These are phyloP conservation scores for Lutjanus campechanus DNA, from an alignment of 2,797 vertebrate genomes.

Conservation along the genomic window DNA sequence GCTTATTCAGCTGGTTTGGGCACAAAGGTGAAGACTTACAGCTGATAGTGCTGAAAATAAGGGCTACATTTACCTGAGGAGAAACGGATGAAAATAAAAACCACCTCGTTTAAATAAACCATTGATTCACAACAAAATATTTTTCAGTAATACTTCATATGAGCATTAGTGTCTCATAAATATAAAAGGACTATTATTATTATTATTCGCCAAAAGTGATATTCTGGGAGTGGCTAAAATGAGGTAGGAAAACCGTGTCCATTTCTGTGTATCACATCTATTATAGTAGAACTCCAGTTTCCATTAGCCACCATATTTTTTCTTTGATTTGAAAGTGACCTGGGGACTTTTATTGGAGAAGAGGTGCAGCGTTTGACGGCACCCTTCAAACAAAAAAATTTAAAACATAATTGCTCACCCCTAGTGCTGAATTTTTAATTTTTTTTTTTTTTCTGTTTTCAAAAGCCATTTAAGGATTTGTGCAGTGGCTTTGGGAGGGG, in stretches of 20 bases:
- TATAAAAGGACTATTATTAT: neutral
- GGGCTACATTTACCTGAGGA: neutral
- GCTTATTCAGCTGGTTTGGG: slow-evolving; percentile 34
- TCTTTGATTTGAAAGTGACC: slow-evolving; percentile 10
- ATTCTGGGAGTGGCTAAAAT: neutral
- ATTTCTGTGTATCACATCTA: neutral
- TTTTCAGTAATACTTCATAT: neutral
- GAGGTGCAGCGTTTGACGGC: neutral
- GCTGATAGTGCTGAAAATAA: slow-evolving; percentile 33
- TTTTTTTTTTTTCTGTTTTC: slow-evolving; percentile 6
- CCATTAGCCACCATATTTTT: slow-evolving; percentile 4
- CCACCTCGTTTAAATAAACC: neutral
- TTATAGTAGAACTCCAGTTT: slow-evolving; percentile 5
- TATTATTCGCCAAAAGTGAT: neutral
- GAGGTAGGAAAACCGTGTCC: neutral
- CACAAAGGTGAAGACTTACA: slow-evolving; percentile 6
- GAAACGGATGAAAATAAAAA: slow-evolving; percentile 8
- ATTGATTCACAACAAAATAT: neutral
- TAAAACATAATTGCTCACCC: neutral
- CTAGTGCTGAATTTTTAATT: neutral
- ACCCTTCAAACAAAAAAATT: slow-evolving; percentile 26
- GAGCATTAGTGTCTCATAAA: neutral
- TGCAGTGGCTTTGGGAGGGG: slow-evolving; percentile 31
- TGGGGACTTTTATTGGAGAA: slow-evolving; percentile 11
- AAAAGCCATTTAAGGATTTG: slow-evolving; percentile 34